These are phyloP conservation scores for Gila orcuttii DNA, from an alignment of 2,113 vertebrate species.

Conservation along the genomic window DNA sequence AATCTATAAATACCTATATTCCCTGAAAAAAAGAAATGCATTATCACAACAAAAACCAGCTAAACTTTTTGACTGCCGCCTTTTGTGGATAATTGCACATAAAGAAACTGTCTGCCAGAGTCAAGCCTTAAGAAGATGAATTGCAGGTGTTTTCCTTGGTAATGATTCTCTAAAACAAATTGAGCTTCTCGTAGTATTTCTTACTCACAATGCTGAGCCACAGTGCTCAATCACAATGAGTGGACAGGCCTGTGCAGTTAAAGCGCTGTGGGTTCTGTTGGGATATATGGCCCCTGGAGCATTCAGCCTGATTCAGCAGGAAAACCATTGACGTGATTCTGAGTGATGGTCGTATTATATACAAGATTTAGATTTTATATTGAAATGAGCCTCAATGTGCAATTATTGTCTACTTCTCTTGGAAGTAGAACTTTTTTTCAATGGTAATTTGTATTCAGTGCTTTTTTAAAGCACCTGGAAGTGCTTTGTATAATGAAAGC, in stretches of 20 bases:
- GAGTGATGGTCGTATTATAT: not conserved
- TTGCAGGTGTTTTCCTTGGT: slow-evolving; percentile 11
- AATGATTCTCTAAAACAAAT: slow-evolving; percentile 32
- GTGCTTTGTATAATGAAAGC: slow-evolving; percentile 1
- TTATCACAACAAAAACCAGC: not conserved
- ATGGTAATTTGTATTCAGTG: slow-evolving; percentile 1
- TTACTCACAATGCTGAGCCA: not conserved
- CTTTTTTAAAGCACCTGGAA: slow-evolving; percentile 2
- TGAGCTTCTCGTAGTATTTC: not conserved
- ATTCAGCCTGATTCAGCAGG: not conserved
- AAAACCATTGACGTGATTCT: not conserved
- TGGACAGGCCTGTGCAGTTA: slow-evolving; percentile 3
- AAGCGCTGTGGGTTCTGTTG: not conserved
- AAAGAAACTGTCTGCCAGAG: slow-evolving; percentile 4
- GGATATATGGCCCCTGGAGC: not conserved
- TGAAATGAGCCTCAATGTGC: not conserved
- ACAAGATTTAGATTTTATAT: slow-evolving; percentile 1
- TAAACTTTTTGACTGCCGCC: not conserved
- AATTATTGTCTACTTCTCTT: not conserved
- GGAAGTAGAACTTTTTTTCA: not conserved
- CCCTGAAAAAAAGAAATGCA: not conserved
- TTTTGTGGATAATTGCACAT: not conserved
- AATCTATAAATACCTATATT: not conserved
- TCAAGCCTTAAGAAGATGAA: slow-evolving; percentile 26
- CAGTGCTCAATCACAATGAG: slow-evolving; percentile 26